These are phyloP conservation scores for Pimpla rufipes DNA, from an alignment of 2,888 invertebrate genomes.

Conservation along the genomic window DNA sequence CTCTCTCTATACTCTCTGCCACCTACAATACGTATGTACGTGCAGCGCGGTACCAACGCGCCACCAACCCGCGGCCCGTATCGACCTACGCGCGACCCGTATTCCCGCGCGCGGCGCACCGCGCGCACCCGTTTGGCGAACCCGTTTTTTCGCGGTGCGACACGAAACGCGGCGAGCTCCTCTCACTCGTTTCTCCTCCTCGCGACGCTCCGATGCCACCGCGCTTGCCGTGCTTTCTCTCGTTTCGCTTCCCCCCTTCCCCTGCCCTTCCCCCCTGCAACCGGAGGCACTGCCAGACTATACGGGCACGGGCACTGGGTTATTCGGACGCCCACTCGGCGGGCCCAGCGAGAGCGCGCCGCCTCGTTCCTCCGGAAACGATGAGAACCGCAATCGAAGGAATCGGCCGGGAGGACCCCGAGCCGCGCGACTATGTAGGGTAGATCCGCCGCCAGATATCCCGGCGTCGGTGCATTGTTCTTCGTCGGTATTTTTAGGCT, in stretches of 20 bases:
- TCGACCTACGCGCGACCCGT: constrained; percentile 73
- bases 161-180: constrained; percentile 15
- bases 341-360: not conserved
- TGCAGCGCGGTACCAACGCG: constrained; percentile 51
- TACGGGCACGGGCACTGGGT: constrained; percentile 61
- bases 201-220: constrained; percentile 7
- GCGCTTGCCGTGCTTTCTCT: constrained; percentile 38
- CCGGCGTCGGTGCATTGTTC: not conserved
- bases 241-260: constrained; percentile 2
- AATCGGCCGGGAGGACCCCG: not conserved
- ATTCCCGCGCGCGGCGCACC: constrained; percentile 63
- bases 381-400: constrained; percentile 12
- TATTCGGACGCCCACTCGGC: constrained; percentile 52
- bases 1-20: constrained; percentile 32
- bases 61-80: constrained; percentile 66
- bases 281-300: constrained; percentile 11
- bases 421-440: not conserved
- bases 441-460: constrained; percentile 11
- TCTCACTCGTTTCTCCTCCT: not conserved
- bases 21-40: constrained; percentile 56
- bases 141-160: constrained; percentile 63
- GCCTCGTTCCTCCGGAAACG: constrained; percentile 10
- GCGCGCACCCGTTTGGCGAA: constrained; percentile 40
- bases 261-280: not conserved
- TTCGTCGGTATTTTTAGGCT: not conserved